Base-by-base conservation (phyloP, 2,113 vertebrate genomes). In the Lutjanus erythropterus region DNA sequence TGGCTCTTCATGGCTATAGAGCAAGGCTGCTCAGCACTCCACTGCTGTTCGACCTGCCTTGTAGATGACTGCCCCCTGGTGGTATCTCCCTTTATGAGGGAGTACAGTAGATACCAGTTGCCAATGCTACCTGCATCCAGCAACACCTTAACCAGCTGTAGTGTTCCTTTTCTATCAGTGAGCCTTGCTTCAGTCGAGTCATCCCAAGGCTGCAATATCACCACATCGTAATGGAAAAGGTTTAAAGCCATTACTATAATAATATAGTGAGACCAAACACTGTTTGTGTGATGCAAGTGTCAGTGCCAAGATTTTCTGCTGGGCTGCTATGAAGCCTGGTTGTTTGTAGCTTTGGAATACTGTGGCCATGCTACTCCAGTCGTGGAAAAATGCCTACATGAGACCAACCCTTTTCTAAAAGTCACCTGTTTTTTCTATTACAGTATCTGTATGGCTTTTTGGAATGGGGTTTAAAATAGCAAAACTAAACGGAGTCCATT, bases 221-320 rank as follows among this genome's bases (percentile, higher is more conserved):
- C 67, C 78, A 70, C 59, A 29, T 83, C 58, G 88, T 80, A 71
- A 87, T 81, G 73, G 87, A 84, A 84, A 80, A 70, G 78, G 83
- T 78, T 86, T 42, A 80, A 93, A 92, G 93, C 93, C 90, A 92
- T 93, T 86, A 80, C 83, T 87, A 31, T 72, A 68, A n/a, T n/a
- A n/a, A 55, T 53, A 85, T 69, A 81, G 67, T 75, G 88, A 94
- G 95, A 94, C 95, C 93, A 94, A 94, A 93, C 94, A 94, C 94
- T 95, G 94, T 95, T 87, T 88, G 88, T 87, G 89, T 87, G 77
- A 93, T 86, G 86, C 86, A 91, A 90, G 86, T 81, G 89, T 91
- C 92, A 82, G 89, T 93, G 93, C 93, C 91, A 93, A 93, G 91
- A 84, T 85, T 86, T 87, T 79, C 69, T 81, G 71, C 93, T 37